Base-by-base conservation (phyloP, 2,888 invertebrate genomes). In the Oxycera nigricornis region DNA sequence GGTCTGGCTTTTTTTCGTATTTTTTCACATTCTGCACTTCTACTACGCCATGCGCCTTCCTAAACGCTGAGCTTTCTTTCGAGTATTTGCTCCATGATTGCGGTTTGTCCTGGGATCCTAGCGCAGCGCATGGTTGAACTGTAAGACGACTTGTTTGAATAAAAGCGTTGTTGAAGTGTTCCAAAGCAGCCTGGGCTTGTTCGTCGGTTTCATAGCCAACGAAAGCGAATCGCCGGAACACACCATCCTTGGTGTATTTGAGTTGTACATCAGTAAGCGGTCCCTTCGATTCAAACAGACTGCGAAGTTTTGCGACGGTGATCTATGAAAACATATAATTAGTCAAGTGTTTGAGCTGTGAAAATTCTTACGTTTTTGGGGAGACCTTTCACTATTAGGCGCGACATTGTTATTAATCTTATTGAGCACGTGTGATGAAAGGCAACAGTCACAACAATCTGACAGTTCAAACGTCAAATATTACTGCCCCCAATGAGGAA, bases 51-150 rank as follows among this genome's bases (percentile, higher is more conserved):
- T 88, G 86, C 26, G 87, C 80, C 77, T 88, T 89, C 79, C 89
- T 89, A 80, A 88, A 90, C 3, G 89, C 89, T 74, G 90, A 89
- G 82, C 92, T 94, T 75, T 95, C 95, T 41, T 89, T 83, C 0
- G 96, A 90, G 87, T 97, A 92, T 87, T 96, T 96, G 83, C 96
- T 97, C 96, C 97, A 97, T 0, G 97, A 90, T 84, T 94, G 90
- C 1, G 96, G 94, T 83, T 97, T 97, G 52, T 89, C 82, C 81
- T 90, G 90, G 30, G 87, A 88, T 79, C 93, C 93, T 79, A 94
- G 86, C 70, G 88, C 86, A 1, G 90, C 89, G 82, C 93, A 94
- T 1, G 87, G 83, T 83, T 95, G 91, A 0, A 97, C 95, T 79
- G 88, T 87, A 76, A 98, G 92, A 86, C 90, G 92, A 81, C 90